Conservation (phyloP, 2,888 invertebrate genomes). For the Agrenia bidenticulata region DNA sequence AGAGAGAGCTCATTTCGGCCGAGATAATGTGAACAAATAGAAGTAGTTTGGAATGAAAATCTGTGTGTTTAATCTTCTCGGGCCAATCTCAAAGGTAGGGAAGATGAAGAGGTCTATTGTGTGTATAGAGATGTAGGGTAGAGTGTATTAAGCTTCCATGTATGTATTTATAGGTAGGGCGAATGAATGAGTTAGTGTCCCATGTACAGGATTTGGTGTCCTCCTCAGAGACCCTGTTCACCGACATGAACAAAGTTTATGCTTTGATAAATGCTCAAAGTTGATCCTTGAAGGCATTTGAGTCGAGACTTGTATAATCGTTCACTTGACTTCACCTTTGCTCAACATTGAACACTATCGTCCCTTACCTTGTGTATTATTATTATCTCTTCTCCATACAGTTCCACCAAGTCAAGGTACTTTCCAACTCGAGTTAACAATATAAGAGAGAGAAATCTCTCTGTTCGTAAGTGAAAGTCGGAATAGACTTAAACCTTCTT, state of each 20-base stretch:
- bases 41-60: conserved; percentile 3
- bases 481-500: too few relatives aligned
- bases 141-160: too few relatives aligned
- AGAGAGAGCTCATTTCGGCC: not conserved
- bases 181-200: too few relatives aligned
- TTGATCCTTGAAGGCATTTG: conserved; percentile 53
- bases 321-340: conserved; percentile 53
- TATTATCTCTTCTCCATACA: not conserved
- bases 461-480: too few relatives aligned
- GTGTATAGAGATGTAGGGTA: too few relatives aligned
- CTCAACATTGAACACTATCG: too few relatives aligned
- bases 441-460: too few relatives aligned
- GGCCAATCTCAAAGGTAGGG: conserved; percentile 3
- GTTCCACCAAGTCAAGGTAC: conserved; percentile 6
- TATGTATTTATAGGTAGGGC: too few relatives aligned
- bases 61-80: not conserved
- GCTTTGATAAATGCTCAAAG: conserved; percentile 53
- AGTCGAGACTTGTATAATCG: conserved; percentile 45
- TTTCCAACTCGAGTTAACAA: too few relatives aligned
- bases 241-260: conserved; percentile 40
- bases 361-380: not conserved
- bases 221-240: conserved; percentile 1
- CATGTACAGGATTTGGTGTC: not conserved
- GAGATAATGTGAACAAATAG: conserved; percentile 9
- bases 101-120: too few relatives aligned